Base-by-base conservation (phyloP, 2,888 invertebrate species). In the Orthosia cruda region DNA sequence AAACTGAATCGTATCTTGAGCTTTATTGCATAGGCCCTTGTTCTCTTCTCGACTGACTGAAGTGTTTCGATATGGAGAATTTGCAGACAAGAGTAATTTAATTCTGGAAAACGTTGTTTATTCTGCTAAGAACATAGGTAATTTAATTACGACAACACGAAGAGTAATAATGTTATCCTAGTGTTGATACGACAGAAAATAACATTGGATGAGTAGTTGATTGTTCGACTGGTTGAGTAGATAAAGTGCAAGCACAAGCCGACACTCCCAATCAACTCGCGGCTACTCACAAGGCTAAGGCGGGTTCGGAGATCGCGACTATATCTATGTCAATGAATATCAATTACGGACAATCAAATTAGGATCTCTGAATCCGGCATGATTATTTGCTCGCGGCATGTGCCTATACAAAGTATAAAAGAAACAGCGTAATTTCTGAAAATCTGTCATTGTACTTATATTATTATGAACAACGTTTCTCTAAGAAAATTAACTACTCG, bases 341-440 rank as follows among this genome's bases (percentile, higher is more conserved):
- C 20, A 80, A 74, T 80, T 71, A 71, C 63, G 11, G 50, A 50
- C 61, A 77, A 69, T 71, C 52, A 71, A 63, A 58, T 77, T 58
- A 68, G 52, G 45, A 47, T 54, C 26, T 45, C 20, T 13, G 5
- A 26, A 54, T 54, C 20, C 3, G n/a, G 15, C 5, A 50, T 63
- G n/a, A 49, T 54, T 18, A 40, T 71, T 54, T 54, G 20, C 4
- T 45, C 3, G 32, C 16, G 7, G 16, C 3, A 9, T 72, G 71
- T 58, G 32, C 4, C 57, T 15, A 15, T 23, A 40, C 9, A 26
- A 26, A 0, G 9, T 40, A 9, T 40, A 40, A 1, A 40, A 40
- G 1, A 40, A 9, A 40, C 40, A 40, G 9, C 40, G 1, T 40
- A 7, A 32, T 40, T 40, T 9, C 40, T 40, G 40, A 40, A 40